Conservation (phyloP, 2,888 invertebrate genomes). For the Plagiodera versicolora region DNA sequence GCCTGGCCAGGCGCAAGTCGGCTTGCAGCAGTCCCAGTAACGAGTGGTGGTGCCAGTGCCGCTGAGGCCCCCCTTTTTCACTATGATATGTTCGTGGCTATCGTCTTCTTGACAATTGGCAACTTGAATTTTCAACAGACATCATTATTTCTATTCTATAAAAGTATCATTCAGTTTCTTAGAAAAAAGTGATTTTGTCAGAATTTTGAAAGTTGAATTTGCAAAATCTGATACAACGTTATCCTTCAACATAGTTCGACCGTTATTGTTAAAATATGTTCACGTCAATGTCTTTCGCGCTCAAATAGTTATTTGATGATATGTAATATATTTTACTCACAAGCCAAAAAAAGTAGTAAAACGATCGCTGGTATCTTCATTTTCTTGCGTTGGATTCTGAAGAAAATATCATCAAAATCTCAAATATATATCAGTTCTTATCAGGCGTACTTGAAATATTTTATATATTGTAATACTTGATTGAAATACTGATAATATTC, state of each 20-base stretch:
- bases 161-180: no score
- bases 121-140: no score
- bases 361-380: not conserved
- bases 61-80: conserved; percentile 23
- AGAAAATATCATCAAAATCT: not conserved
- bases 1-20: conserved; percentile 32
- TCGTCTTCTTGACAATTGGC: not conserved
- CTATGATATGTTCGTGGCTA: conserved; percentile 19
- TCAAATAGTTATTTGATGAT: no score
- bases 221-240: no score
- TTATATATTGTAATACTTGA: no score
- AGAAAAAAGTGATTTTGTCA: no score
- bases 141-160: no score
- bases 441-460: not conserved
- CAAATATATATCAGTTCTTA: not conserved
- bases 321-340: not conserved
- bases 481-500: no score
- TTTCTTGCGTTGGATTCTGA: not conserved
- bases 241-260: no score
- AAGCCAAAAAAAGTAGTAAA: not conserved
- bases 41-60: conserved; percentile 29
- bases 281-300: no score
- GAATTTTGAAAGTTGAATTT: no score
- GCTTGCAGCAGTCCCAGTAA: conserved; percentile 38
- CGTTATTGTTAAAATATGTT: no score